Conservation (phyloP, 2,113 vertebrate genomes). For the Hippocampus abdominalis region DNA sequence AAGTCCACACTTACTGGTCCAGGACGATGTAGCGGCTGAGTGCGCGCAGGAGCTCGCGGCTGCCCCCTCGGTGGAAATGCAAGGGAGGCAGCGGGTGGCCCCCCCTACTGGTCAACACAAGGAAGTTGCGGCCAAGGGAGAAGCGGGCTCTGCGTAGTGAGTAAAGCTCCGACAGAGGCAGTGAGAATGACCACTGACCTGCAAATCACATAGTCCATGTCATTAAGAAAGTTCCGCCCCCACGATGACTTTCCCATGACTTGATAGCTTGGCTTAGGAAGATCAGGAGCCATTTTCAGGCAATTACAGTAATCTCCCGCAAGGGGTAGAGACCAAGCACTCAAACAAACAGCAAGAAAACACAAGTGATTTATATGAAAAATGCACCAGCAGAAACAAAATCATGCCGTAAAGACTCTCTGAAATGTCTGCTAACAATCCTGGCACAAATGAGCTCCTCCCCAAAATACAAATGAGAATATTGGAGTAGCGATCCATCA, state of each 20-base stretch:
- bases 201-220: not conserved
- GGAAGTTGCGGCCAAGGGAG: constrained; percentile 84
- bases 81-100: constrained; percentile 83
- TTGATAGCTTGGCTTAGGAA: not conserved
- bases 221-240: not conserved
- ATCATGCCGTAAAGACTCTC: too few species aligned
- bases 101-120: constrained; percentile 84
- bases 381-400: too few species aligned
- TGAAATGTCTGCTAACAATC: too few species aligned
- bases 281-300: not conserved
- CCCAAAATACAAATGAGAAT: too few species aligned
- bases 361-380: too few species aligned
- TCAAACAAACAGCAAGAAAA: too few species aligned
- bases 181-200: constrained; percentile 84
- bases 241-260: not conserved
- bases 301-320: too few species aligned
- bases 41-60: constrained; percentile 79
- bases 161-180: constrained; percentile 85
- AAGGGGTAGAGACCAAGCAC: too few species aligned
- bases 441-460: too few species aligned
- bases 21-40: constrained; percentile 82
- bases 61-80: constrained; percentile 88
- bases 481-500: too few species aligned
- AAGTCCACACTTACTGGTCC: constrained; percentile 62
- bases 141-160: constrained; percentile 84